Evolutionary conservation across 2,797 vertebrate species (phyloP), one percentile per base, ranked within the genome.

Genomic region (Poecilia picta): DNA sequence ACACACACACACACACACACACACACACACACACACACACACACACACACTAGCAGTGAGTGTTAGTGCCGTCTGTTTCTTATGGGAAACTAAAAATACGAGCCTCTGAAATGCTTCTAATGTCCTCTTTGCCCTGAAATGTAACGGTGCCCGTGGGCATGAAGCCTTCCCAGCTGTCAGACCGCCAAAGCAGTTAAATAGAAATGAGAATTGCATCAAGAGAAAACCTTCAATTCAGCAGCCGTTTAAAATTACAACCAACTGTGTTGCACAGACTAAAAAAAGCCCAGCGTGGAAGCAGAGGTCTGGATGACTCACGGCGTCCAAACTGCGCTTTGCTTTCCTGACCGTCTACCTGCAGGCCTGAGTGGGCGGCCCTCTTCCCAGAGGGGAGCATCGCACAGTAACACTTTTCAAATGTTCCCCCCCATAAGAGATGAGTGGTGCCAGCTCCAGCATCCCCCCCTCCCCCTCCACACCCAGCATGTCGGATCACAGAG

Each of bases 281-380:
- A 45, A 75, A 20, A 71, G 28, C 8, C 2, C 23, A 41, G 39
- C 43, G 7, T 8, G 31, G 39, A 57, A 73, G 66, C 76, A 49
- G 46, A 80, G 78, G 83, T 72, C 74, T 55, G 8, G 45, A 73
- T 82, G 85, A 90, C 73, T 89, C 83, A 83, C 11, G 47, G 1
- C 53, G 23, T 82, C 79, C 82, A 76, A 4, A 16, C 71, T 57
- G 57, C 1, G 57, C 85, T 81, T 78, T 82, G 62, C 36, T 8
- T 79, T 76, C 73, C 46, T 45, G 5, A 71, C 83, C 0, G 11
- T 20, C 31, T 46, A 89, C 86, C 83, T 84, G 85, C 43, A 10
- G 88, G 79, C 66, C 82, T 16, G 49, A 75, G 90, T 89, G 85
- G 90, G 90, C 16, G 73, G 79, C 81, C 20, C 28, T 80, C 85